Evolutionary conservation across 2,113 vertebrate genomes (phyloP), one percentile per base, ranked within the genome.

Genomic region (Amphilophus citrinellus): DNA sequence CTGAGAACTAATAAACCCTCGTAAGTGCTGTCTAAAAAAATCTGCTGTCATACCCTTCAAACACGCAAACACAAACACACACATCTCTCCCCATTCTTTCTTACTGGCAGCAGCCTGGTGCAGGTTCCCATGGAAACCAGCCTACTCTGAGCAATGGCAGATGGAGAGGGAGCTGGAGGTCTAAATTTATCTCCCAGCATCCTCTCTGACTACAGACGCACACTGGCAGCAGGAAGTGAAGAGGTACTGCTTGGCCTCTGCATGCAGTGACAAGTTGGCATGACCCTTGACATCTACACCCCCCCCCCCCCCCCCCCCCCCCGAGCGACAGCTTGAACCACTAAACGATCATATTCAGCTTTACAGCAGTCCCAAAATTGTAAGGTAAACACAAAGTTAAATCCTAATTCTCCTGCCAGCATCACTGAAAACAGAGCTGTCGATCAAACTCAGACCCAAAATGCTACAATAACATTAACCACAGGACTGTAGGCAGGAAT

Each of bases 171-270:
- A 96, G 94, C 93, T 95, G 93, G 92, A 95, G 95, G 94, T 96
- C 96, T 96, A 96, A 96, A 96, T 96, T 95, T 96, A 96, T 96
- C 95, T 94, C 94, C 94, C 94, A 96, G 95, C 96, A 96, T 95
- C 94, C 95, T 96, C 95, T 95, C 87, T 86, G 93, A 95, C 94
- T 95, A 92, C 89, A 95, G 91, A 91, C 92, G 86, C 95, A 94
- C 84, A 90, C 87, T 92, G 93, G 93, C 93, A 95, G 93, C 87
- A 95, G 95, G 95, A 96, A 96, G 94, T 95, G 71, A 89, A 66
- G 88, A 88, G 88, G 90, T 90, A 93, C 90, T 66, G 93, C 86
- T 89, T 85, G 84, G 91, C 85, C 90, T 89, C 88, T 56, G 84
- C 88, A 58, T 85, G 81, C 80, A 84, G 85, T 85, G 88, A 90